Conservation (phyloP, 2,888 invertebrate genomes). For the Ypsolopha scabrella region DNA sequence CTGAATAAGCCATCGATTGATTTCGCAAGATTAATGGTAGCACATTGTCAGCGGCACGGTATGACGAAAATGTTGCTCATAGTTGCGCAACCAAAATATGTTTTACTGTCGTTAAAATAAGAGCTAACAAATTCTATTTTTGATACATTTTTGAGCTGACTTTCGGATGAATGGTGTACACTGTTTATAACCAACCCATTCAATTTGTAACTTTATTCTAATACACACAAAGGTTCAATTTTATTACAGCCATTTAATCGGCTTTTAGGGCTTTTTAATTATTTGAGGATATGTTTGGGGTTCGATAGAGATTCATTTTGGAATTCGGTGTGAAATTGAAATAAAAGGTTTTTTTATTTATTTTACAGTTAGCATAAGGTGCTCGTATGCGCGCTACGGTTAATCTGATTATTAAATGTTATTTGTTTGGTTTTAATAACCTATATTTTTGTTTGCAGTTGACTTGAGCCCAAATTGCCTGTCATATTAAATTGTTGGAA, state of each 20-base stretch:
- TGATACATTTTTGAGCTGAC: slow-evolving; percentile 44
- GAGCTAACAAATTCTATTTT: slow-evolving; percentile 40
- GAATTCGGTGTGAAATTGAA: slow-evolving; percentile 65
- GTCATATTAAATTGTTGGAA: slow-evolving; percentile 14
- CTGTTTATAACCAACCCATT: slow-evolving; percentile 20
- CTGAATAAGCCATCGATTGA: slow-evolving; percentile 71
- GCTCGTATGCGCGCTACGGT: slow-evolving; percentile 21
- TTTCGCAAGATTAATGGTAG: slow-evolving; percentile 69
- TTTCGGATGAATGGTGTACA: slow-evolving; percentile 43
- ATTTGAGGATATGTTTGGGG: slow-evolving; percentile 20
- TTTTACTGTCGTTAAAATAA: slow-evolving; percentile 39
- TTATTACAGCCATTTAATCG: not conserved
- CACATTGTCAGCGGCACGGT: slow-evolving; percentile 66
- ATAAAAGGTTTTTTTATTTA: slow-evolving; percentile 44
- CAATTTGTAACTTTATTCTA: slow-evolving; percentile 19
- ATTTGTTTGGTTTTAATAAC: slow-evolving; percentile 47
- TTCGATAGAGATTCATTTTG: slow-evolving; percentile 51
- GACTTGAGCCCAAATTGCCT: slow-evolving; percentile 22
- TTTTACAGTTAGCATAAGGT: slow-evolving; percentile 26
- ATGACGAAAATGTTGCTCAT: slow-evolving; percentile 38
- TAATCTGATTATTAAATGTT: slow-evolving; percentile 49
- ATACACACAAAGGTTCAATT: slow-evolving; percentile 16
- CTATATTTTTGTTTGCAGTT: slow-evolving; percentile 32
- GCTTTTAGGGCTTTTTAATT: not conserved
- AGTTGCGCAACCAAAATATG: slow-evolving; percentile 47